These are phyloP conservation scores for Cosmopolites sordidus DNA, from an alignment of 2,888 invertebrate species.

Conservation along the genomic window DNA sequence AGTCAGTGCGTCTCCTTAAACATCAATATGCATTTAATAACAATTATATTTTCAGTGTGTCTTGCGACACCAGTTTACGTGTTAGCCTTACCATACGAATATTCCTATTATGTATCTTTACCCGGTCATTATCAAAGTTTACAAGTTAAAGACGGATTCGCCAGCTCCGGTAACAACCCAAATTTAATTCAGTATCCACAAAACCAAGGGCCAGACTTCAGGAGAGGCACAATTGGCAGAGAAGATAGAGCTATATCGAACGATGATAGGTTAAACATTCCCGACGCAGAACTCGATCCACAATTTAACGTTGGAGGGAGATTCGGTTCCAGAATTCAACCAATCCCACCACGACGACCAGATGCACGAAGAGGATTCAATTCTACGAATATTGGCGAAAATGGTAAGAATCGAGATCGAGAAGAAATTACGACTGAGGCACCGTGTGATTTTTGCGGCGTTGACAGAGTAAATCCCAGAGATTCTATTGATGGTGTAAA, in stretches of 20 bases:
- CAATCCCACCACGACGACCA: constrained; percentile 2
- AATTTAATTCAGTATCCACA: background rate
- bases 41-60: constrained; percentile 4
- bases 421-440: constrained; percentile 17
- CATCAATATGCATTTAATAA: constrained; percentile 16
- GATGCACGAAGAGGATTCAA: constrained; percentile 1
- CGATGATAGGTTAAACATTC: background rate
- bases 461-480: constrained; percentile 13
- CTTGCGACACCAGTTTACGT: constrained; percentile 2
- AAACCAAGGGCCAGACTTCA: constrained; percentile 7
- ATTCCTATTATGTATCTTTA: constrained; percentile 18
- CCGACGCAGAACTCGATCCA: constrained; percentile 7
- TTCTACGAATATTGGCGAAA: constrained; percentile 2
- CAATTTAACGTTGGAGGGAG: constrained; percentile 4
- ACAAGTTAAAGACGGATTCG: constrained; percentile 16
- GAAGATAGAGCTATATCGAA: background rate
- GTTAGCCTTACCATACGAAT: constrained; percentile 14
- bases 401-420: constrained; percentile 3
- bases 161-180: background rate
- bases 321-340: constrained; percentile 9
- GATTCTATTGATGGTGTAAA: constrained; percentile 11
- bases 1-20: constrained; percentile 1
- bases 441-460: constrained; percentile 21
- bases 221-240: constrained; percentile 2
- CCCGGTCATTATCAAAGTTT: constrained; percentile 22